Percentiles rank a stretch among this genome's conserved stretches.
Conservation (phyloP, 2,888 invertebrate genomes). For the Petrolisthes cinctipes region DNA sequence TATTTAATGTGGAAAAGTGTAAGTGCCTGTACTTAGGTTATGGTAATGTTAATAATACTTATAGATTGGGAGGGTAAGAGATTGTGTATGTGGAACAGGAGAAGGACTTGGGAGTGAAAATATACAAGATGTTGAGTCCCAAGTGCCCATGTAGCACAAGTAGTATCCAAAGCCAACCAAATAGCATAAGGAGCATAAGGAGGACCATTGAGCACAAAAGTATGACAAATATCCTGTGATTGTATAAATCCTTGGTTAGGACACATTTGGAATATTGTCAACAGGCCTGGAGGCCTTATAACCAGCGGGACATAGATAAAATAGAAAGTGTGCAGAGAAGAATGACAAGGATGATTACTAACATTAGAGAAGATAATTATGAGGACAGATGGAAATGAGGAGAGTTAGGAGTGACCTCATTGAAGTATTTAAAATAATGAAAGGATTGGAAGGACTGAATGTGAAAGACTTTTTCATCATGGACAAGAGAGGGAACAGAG, state of each 20-base stretch:
- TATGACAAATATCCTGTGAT: not conserved
- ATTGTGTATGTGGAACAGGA: not conserved
- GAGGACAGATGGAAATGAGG: conserved; percentile 12
- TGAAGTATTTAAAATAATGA: not conserved
- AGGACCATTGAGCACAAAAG: conserved; percentile 20
- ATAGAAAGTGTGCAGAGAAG: not conserved
- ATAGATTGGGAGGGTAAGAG: conserved; percentile 8
- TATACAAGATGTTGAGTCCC: not conserved
- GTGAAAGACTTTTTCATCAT: not conserved
- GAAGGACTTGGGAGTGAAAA: no score
- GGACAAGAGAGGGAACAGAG: not conserved
- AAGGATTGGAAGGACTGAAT: not conserved
- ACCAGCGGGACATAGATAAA: conserved; percentile 6
- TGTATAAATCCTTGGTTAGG: conserved; percentile 29
- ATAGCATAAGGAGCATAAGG: conserved; percentile 17
- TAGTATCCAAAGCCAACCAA: conserved; percentile 24
- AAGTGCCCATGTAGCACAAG: conserved; percentile 7
- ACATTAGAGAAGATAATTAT: not conserved
- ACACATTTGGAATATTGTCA: conserved; percentile 2
- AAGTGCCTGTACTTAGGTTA: conserved; percentile 15
- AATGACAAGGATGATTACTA: not conserved
- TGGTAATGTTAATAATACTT: conserved; percentile 3
- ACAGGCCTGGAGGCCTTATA: conserved; percentile 12
- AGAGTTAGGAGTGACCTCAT: conserved; percentile 11
- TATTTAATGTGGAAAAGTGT: conserved; percentile 21